These are phyloP conservation scores for Electrophaes corylata DNA, from an alignment of 2,888 invertebrate genomes.

Conservation along the genomic window DNA sequence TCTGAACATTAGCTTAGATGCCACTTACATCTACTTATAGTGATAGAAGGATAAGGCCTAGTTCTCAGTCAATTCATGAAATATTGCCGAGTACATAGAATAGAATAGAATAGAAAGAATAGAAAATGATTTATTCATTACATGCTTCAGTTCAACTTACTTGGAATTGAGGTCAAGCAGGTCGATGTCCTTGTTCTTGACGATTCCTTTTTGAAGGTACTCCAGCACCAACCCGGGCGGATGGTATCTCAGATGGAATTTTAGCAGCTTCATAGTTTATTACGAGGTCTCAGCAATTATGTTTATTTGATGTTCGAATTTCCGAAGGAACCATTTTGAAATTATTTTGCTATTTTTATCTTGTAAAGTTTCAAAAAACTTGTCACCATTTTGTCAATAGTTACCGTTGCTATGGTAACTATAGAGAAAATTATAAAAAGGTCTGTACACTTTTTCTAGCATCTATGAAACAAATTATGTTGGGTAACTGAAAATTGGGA, in stretches of 20 bases:
- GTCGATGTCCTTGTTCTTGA: conserved; percentile 86
- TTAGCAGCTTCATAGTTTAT: conserved; percentile 85
- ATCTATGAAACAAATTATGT: too few relatives aligned
- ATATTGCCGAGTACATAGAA: too few relatives aligned
- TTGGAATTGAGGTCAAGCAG: conserved; percentile 85
- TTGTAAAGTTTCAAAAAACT: conserved; percentile 50
- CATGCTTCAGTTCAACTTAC: conserved; percentile 65
- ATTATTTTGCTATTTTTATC: conserved; percentile 39
- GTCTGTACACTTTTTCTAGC: not conserved
- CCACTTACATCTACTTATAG: too few relatives aligned
- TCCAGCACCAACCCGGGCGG: conserved; percentile 89
- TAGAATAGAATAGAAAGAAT: too few relatives aligned
- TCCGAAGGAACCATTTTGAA: conserved; percentile 19
- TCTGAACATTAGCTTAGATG: too few relatives aligned
- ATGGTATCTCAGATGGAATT: conserved; percentile 88
- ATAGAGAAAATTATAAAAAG: not conserved
- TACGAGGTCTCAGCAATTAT: not conserved
- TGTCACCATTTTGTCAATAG: conserved; percentile 66
- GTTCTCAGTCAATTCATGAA: too few relatives aligned
- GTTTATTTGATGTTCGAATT: conserved; percentile 13
- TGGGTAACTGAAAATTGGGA: too few relatives aligned
- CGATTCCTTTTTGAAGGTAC: conserved; percentile 82
- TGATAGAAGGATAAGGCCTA: too few relatives aligned
- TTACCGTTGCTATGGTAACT: conserved; percentile 53
- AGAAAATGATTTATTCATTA: too few relatives aligned